A percentile compares a stretch with the other conserved stretches of the same genome.
Evolutionary conservation across 2,113 vertebrate genomes (phyloP).

Genomic region (Xiphophorus couchianus): DNA sequence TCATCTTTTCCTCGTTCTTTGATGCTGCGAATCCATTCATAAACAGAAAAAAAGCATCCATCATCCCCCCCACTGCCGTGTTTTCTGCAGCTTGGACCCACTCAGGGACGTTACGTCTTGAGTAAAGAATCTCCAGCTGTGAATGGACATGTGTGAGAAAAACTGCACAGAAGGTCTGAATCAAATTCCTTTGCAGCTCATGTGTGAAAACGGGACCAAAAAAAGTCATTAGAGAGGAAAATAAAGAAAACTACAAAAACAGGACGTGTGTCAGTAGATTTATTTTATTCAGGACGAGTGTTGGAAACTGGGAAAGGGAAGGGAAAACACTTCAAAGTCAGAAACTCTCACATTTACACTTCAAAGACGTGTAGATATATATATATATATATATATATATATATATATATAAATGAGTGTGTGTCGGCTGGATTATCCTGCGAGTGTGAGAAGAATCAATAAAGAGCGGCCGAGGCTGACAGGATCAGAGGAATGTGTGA

Average conservation of each 20-base stretch:
- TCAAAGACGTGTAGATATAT: constrained; percentile 45
- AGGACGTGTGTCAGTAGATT: neutral
- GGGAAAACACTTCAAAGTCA: constrained; percentile 54
- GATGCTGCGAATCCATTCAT: neutral
- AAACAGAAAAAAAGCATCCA: neutral
- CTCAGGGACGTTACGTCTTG: neutral
- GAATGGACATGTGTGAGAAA: neutral
- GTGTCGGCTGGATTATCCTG: constrained; percentile 31
- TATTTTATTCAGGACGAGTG: constrained; percentile 4
- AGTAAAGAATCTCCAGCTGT: neutral
- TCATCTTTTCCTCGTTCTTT: neutral
- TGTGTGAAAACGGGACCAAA: neutral
- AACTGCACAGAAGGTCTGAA: neutral
- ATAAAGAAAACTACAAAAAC: neutral
- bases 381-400: constrained; percentile 20
- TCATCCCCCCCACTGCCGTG: neutral
- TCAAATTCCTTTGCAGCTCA: neutral
- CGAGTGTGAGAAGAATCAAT: constrained; percentile 59
- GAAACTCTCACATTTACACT: constrained; percentile 12
- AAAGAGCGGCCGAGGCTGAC: neutral
- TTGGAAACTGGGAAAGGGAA: constrained; percentile 29
- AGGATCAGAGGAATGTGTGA: constrained; percentile 56
- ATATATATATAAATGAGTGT: neutral
- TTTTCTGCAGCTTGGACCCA: neutral
- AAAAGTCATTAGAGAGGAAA: neutral